Conservation (phyloP, 1,140 invertebrate genomes). For the Drosophila quadrilineata region DNA sequence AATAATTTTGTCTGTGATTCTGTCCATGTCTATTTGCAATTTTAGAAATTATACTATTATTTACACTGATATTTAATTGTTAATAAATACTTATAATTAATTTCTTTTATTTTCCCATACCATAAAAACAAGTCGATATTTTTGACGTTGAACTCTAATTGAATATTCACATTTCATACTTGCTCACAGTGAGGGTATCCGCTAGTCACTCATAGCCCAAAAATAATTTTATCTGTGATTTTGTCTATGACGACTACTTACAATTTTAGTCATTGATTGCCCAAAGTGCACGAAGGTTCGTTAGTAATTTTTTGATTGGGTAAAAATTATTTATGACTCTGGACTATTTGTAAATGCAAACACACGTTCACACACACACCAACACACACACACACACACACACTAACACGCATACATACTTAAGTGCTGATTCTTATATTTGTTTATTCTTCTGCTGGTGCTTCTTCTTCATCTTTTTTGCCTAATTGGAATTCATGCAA, state of each 20-base stretch:
- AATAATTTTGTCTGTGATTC: too few species aligned
- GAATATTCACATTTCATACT: too few species aligned
- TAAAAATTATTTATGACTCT: constrained; percentile 77
- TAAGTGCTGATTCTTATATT: constrained; percentile 23
- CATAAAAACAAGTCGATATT: too few species aligned
- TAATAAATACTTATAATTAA: too few species aligned
- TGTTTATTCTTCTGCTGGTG: constrained; percentile 18
- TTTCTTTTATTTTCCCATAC: too few species aligned
- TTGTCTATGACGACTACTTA: constrained; percentile 38
- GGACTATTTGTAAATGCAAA: constrained; percentile 67
- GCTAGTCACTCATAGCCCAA: not conserved
- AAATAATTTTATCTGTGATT: constrained; percentile 22
- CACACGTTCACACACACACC: constrained; percentile 46
- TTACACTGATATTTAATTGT: too few species aligned
- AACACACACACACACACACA: constrained; percentile 19
- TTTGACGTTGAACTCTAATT: too few species aligned
- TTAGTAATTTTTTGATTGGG: constrained; percentile 76
- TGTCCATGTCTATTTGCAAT: too few species aligned
- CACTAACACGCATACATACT: constrained; percentile 34
- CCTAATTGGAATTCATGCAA: constrained; percentile 79
- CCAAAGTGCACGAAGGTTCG: constrained; percentile 54
- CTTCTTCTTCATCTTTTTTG: constrained; percentile 51
- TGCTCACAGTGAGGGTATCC: constrained; percentile 1
- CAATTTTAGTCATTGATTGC: constrained; percentile 76
- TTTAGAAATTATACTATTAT: too few species aligned